These are phyloP conservation scores for Poeciliopsis paucimaculata DNA, from an alignment of 2,797 vertebrate genomes.

Conservation along the genomic window DNA sequence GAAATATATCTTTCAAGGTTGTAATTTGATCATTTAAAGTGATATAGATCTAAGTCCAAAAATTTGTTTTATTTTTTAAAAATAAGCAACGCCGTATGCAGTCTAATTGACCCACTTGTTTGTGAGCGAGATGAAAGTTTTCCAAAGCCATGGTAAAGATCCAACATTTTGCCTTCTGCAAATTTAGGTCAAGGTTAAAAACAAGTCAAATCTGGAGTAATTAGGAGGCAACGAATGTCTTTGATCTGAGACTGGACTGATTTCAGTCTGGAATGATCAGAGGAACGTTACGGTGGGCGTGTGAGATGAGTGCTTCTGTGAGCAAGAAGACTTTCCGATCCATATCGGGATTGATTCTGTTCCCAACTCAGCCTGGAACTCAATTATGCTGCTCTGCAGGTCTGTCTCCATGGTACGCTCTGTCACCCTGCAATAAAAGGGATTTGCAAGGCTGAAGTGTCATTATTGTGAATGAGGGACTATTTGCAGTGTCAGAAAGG, in stretches of 20 bases:
- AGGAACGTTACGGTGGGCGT: slow-evolving; percentile 9
- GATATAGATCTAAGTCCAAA: background rate
- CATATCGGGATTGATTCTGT: slow-evolving; percentile 52
- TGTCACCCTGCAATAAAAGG: slow-evolving; percentile 59
- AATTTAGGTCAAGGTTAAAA: slow-evolving; percentile 14
- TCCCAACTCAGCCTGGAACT: slow-evolving; percentile 61
- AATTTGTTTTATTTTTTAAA: background rate
- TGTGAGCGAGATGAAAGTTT: background rate
- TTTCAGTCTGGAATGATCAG: slow-evolving; percentile 1
- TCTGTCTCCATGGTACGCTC: slow-evolving; percentile 41
- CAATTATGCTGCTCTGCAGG: slow-evolving; percentile 67
- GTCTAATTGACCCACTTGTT: background rate
- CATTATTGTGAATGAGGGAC: slow-evolving; percentile 49
- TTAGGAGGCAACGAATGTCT: slow-evolving; percentile 2
- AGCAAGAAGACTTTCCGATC: slow-evolving; percentile 42
- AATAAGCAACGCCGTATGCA: background rate
- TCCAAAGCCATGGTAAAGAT: background rate
- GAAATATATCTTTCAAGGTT: background rate
- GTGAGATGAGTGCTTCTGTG: slow-evolving; percentile 19
- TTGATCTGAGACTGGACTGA: background rate
- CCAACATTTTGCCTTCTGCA: background rate
- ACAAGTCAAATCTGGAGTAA: background rate
- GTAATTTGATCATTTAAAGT: background rate
- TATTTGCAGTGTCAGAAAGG: slow-evolving; percentile 45
- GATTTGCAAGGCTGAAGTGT: slow-evolving; percentile 51